These are phyloP conservation scores for Glyphotaelius pellucidus DNA, from an alignment of 2,888 invertebrate genomes.

Conservation along the genomic window DNA sequence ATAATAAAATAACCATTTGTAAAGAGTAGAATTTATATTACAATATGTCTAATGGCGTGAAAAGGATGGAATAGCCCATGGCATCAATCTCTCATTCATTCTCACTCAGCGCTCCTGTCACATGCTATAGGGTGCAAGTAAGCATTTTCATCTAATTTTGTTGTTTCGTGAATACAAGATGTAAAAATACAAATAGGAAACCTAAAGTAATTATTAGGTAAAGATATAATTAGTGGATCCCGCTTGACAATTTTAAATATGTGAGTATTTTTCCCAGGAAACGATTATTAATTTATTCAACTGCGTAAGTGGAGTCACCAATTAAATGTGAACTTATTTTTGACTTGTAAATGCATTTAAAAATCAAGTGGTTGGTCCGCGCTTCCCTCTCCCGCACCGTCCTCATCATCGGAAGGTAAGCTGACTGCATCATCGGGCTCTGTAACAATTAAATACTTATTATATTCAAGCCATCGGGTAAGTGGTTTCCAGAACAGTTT, in stretches of 20 bases:
- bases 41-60: conserved; percentile 61
- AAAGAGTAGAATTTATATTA: conserved; percentile 41
- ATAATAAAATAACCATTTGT: conserved; percentile 36
- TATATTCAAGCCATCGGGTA: neutral
- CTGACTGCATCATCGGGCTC: conserved; percentile 75
- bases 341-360: conserved; percentile 71
- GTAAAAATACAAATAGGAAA: conserved; percentile 66
- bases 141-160: conserved; percentile 65
- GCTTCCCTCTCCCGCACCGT: conserved; percentile 86
- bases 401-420: conserved; percentile 83
- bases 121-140: conserved; percentile 65
- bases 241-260: conserved; percentile 50
- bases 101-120: conserved; percentile 58
- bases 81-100: conserved; percentile 61
- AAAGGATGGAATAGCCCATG: conserved; percentile 65
- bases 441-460: conserved; percentile 68
- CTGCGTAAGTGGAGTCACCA: conserved; percentile 47
- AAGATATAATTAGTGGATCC: conserved; percentile 56
- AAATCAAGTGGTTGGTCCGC: conserved; percentile 87
- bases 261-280: conserved; percentile 57
- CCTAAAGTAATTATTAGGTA: conserved; percentile 64
- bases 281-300: conserved; percentile 49
- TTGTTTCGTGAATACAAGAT: conserved; percentile 65
- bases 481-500: neutral
- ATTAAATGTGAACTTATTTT: conserved; percentile 30